Conservation (phyloP, 2,113 vertebrate species). For the Tyrannus savana region DNA sequence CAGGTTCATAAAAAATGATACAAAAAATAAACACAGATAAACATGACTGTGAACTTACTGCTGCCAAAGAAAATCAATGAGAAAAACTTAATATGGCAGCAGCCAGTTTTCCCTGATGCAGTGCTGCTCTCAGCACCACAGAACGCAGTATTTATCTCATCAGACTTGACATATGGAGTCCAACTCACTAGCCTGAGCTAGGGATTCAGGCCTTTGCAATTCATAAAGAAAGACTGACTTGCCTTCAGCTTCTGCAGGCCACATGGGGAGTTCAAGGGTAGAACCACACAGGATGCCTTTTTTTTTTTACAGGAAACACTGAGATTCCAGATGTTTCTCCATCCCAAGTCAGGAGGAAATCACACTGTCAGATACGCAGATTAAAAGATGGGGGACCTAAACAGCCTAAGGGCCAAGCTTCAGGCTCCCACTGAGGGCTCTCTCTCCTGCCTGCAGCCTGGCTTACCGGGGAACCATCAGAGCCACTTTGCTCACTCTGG, state of each 20-base stretch:
- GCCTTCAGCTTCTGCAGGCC: neutral
- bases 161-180: neutral
- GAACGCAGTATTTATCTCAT: neutral
- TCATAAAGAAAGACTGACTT: neutral
- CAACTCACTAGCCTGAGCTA: neutral
- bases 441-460: neutral
- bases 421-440: neutral
- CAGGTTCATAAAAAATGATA: neutral
- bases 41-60: neutral
- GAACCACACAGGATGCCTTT: neutral
- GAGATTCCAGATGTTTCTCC: neutral
- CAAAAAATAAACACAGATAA: neutral
- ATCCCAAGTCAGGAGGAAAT: neutral
- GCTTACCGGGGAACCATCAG: neutral
- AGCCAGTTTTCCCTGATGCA: neutral
- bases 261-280: fast-evolving
- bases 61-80: neutral
- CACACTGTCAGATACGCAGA: fast-evolving
- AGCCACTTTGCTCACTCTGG: neutral
- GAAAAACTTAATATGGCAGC: neutral
- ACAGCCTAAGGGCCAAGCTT: neutral
- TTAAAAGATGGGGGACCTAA: neutral
- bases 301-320: neutral
- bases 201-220: neutral
- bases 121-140: neutral